phyloP scores from a whole-genome alignment of 64 coral and sea anemone genomes.

The Montipora efflorescens region DNA sequence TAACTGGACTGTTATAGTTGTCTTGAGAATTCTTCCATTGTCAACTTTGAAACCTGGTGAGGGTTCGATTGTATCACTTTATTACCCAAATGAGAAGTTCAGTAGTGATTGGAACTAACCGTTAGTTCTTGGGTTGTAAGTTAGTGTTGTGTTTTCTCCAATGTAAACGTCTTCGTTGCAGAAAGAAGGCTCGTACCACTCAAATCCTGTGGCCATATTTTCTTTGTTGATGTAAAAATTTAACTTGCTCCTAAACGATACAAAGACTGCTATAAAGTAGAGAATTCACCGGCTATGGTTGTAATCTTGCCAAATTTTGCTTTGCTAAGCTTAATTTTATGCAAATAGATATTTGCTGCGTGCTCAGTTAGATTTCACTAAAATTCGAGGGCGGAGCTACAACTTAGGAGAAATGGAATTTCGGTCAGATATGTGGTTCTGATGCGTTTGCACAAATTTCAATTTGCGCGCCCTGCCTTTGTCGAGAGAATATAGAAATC shows the following conservation, averaged over 20 bases:
- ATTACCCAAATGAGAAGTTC: neutral
- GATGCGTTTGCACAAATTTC: neutral
- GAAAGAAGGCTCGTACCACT: accelerated
- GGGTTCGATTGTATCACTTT: neutral
- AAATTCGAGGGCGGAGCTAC: neutral
- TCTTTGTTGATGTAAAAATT: neutral
- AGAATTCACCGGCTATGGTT: neutral
- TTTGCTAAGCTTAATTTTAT: neutral
- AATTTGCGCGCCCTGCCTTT: neutral
- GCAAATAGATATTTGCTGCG: neutral
- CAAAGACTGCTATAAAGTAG: neutral
- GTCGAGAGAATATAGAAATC: neutral
- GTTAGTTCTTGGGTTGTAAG: neutral
- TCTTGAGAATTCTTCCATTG: neutral
- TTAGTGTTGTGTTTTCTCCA: neutral
- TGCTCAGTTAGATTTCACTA: neutral
- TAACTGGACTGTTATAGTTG: neutral
- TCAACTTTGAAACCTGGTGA: neutral
- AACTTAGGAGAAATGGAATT: constrained; percentile 4
- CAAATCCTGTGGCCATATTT: neutral
- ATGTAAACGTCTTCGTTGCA: no score
- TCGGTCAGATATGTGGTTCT: neutral
- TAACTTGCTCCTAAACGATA: neutral
- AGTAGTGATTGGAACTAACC: neutral
- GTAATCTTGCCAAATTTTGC: neutral